These are phyloP conservation scores for Perithous albicinctus DNA, from an alignment of 2,888 invertebrate species.

Conservation along the genomic window DNA sequence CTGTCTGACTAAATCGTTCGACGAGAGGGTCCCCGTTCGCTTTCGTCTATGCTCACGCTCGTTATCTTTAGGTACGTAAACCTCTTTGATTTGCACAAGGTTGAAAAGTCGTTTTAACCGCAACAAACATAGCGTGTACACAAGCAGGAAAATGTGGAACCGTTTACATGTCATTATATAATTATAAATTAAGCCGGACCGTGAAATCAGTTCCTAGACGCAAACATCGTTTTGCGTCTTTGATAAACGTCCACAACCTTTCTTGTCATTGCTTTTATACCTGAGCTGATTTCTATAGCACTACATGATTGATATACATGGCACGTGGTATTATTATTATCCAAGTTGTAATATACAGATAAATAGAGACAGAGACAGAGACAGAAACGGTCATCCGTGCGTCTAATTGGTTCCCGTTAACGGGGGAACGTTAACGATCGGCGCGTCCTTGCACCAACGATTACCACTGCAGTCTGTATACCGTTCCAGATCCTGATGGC, in stretches of 20 bases:
- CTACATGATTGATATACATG: constrained; percentile 50
- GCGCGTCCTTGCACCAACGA: constrained; percentile 78
- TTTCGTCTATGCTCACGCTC: constrained; percentile 7
- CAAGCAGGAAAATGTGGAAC: constrained; percentile 40
- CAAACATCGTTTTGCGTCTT: constrained; percentile 52
- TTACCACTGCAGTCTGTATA: constrained; percentile 59
- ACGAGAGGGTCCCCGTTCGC: constrained; percentile 34
- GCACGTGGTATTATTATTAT: constrained; percentile 28
- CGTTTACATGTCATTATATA: constrained; percentile 56
- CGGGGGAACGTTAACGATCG: constrained; percentile 75
- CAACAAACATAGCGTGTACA: neutral
- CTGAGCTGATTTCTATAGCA: constrained; percentile 45
- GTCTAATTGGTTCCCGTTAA: constrained; percentile 67
- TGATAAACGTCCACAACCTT: constrained; percentile 19
- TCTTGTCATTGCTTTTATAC: constrained; percentile 11
- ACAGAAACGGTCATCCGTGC: constrained; percentile 50
- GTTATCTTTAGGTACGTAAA: constrained; percentile 1
- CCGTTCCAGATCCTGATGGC: constrained; percentile 74
- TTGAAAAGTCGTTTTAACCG: constrained; percentile 32
- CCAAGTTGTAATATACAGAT: constrained; percentile 16
- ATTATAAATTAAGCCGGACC: constrained; percentile 59
- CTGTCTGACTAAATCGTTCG: constrained; percentile 45
- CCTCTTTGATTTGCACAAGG: constrained; percentile 47
- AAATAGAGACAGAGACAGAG: constrained; percentile 50
- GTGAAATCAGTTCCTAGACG: constrained; percentile 56